These are phyloP conservation scores for Anthrax anthrax DNA, from an alignment of 2,888 invertebrate species.

Conservation along the genomic window DNA sequence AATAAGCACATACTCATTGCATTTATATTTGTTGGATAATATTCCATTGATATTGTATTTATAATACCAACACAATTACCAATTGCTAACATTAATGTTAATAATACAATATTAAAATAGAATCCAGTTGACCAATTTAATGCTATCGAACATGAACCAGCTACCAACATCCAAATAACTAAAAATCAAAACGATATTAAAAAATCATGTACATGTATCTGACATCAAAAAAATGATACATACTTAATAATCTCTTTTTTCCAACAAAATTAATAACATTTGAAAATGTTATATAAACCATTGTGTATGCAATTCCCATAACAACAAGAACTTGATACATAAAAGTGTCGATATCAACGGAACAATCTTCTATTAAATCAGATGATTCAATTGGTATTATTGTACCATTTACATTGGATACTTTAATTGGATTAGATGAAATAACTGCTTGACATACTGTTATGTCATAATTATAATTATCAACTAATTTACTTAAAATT, in stretches of 20 bases:
- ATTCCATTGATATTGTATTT: constrained; percentile 43
- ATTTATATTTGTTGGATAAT: constrained; percentile 42
- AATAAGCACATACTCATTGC: constrained; percentile 33
- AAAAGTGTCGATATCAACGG: constrained; percentile 40
- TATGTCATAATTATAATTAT: constrained; percentile 32
- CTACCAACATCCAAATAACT: constrained; percentile 32
- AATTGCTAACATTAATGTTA: constrained; percentile 40
- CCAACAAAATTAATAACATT: constrained; percentile 43
- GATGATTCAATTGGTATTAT: neutral
- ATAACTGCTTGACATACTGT: constrained; percentile 15
- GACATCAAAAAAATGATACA: constrained; percentile 16
- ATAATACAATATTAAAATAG: constrained; percentile 42
- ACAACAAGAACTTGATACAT: constrained; percentile 52
- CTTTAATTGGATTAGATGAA: neutral
- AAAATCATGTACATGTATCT: neutral
- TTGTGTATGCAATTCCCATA: constrained; percentile 48
- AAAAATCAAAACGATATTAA: neutral
- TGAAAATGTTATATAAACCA: constrained; percentile 49
- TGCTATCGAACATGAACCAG: constrained; percentile 42
- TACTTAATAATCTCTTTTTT: constrained; percentile 42
- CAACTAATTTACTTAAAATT: constrained; percentile 24
- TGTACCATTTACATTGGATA: neutral
- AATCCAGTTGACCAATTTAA: constrained; percentile 46
- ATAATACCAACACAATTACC: constrained; percentile 44
- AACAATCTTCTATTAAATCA: constrained; percentile 27